Evolutionary conservation across 2,888 invertebrate genomes (phyloP).

Genomic region (Eurytoma californica): DNA sequence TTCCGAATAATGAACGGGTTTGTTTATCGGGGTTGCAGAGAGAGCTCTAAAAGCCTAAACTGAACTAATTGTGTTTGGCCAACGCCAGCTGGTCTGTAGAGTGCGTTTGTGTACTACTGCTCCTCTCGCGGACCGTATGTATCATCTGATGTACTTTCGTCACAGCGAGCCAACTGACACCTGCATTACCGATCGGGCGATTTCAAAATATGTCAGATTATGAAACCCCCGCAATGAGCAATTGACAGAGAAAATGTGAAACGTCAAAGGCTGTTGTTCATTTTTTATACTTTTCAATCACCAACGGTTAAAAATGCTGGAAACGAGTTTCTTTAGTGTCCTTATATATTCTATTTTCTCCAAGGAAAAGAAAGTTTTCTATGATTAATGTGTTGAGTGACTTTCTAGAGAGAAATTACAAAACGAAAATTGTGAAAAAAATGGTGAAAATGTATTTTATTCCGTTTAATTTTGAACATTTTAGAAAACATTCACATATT

Average conservation of each 20-base stretch:
- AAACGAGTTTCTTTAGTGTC: constrained; percentile 9
- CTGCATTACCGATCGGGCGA: constrained; percentile 31
- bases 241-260: not conserved
- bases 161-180: not conserved
- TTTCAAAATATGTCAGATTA: constrained; percentile 25
- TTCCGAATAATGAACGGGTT: constrained; percentile 39
- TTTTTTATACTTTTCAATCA: not conserved
- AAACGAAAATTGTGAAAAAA: constrained; percentile 53
- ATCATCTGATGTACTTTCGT: constrained; percentile 13
- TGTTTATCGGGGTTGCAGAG: constrained; percentile 50
- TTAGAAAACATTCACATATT: constrained; percentile 47
- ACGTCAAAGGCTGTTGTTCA: not conserved
- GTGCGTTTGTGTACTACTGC: constrained; percentile 37
- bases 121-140: not conserved
- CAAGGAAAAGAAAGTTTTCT: not conserved
- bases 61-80: constrained; percentile 45
- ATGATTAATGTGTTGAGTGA: constrained; percentile 4
- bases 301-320: not conserved
- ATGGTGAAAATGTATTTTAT: constrained; percentile 58
- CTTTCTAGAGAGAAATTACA: constrained; percentile 42
- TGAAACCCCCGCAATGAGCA: not conserved
- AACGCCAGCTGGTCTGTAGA: constrained; percentile 53
- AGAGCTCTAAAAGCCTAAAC: constrained; percentile 18
- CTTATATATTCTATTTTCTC: not conserved
- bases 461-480: constrained; percentile 56